Evolutionary conservation across 1,140 invertebrate genomes (phyloP), one percentile per base, ranked within the genome.

Genomic region (Hypsibius dujardini): DNA sequence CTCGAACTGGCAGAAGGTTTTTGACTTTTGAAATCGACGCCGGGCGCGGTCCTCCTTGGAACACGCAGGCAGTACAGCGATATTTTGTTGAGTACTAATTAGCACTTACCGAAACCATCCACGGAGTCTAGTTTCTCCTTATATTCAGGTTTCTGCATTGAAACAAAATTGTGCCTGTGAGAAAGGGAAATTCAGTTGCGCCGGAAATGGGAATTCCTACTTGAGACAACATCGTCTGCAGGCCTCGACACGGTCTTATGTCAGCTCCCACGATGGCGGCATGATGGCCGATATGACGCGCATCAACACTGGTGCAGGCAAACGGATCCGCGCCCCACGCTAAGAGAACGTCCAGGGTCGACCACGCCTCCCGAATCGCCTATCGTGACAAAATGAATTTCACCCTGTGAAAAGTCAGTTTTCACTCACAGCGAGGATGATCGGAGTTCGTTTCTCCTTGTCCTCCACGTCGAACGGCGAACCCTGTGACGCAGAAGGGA

Each of bases 301-400:
- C 12, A 45, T 15, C 12, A 3, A 15, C 42, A 0, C 12, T 12
- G 62, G 12, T 42, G 45, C 62, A 67, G 0, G 45, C 42, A 3
- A 67, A 67, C 3, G 62, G 62, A 67, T 67, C 42, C 12, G 45
- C 62, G 62, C 62, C 62, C 12, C 42, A 67, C 0, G 12, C 45
- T 3, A 67, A 42, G 3, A 12, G 7, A 7, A 67, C 42, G 12
- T 12, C 62, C 12, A 42, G 12, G 3, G 62, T 7, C 12, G 12
- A 42, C 62, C 62, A 67, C 42, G 62, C 62, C 45, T 67, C 62
- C 62, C 62, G 62, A 7, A 67, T 45, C 12, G 62, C 50, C 7
- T 7, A 56, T n/a, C 7, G 50, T 12, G n/a, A 12, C 7, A 56
- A 28, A 28, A 28, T 28, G 28, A 28, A 28, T 28, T 28, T 28